Evolutionary conservation across 1,140 invertebrate species (phyloP).

Genomic region (Ceratina japonica): DNA sequence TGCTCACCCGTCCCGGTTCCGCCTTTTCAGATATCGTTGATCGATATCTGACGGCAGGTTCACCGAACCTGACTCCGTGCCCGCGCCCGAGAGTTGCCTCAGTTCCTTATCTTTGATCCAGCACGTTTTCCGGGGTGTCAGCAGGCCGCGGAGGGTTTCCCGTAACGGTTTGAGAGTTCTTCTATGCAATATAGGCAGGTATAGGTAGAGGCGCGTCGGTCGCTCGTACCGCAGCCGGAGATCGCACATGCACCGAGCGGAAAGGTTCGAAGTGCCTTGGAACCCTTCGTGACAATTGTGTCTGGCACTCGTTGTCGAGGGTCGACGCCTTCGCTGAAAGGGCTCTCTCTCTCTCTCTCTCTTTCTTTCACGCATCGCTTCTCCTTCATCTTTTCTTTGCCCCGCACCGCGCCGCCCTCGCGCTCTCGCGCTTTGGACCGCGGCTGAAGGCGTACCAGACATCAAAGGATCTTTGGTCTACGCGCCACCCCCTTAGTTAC

Average conservation of each 20-base stretch:
- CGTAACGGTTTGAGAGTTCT: slow-evolving; percentile 39
- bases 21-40: slow-evolving; percentile 19
- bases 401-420: slow-evolving; percentile 23
- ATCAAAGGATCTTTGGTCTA: slow-evolving; percentile 66
- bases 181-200: background rate
- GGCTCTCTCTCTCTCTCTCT: slow-evolving; percentile 59
- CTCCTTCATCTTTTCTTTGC: slow-evolving; percentile 39
- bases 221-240: slow-evolving; percentile 23
- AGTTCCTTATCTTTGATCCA: slow-evolving; percentile 53
- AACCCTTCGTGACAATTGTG: slow-evolving; percentile 73
- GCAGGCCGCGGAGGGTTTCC: background rate
- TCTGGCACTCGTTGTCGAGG: slow-evolving; percentile 72
- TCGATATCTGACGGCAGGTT: slow-evolving; percentile 35
- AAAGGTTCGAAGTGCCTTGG: slow-evolving; percentile 57
- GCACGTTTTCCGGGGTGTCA: slow-evolving; percentile 40
- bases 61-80: slow-evolving; percentile 10
- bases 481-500: slow-evolving; percentile 39
- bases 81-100: slow-evolving; percentile 30
- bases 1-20: slow-evolving; percentile 1
- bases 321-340: slow-evolving; percentile 74
- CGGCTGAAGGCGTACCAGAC: slow-evolving; percentile 87
- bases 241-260: slow-evolving; percentile 49
- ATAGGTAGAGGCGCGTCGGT: background rate
- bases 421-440: slow-evolving; percentile 81
- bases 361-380: slow-evolving; percentile 48